A percentile compares a stretch with the other conserved stretches of the same genome.
These are phyloP conservation scores for Vicugna pacos DNA, from an alignment of 2,113 vertebrate species.

Conservation along the genomic window DNA sequence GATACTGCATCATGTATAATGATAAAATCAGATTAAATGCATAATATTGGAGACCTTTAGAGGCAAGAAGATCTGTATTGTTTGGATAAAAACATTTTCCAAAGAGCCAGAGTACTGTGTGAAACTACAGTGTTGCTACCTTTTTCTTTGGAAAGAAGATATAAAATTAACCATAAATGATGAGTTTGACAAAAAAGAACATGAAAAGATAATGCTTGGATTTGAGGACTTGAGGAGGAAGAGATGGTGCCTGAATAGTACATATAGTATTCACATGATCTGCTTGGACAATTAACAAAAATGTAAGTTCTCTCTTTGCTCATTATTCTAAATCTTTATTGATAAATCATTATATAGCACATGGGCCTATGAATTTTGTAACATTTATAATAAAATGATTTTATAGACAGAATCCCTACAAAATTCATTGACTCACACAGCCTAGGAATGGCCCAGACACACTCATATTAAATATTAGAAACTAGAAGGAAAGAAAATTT, in stretches of 20 bases:
- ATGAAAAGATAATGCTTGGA: not conserved
- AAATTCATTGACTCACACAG: not conserved
- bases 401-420: not conserved
- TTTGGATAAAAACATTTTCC: not conserved
- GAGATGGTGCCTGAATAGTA: not conserved
- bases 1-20: not conserved
- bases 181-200: not conserved
- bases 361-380: not conserved
- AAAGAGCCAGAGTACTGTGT: not conserved
- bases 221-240: not conserved
- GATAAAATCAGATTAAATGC: not conserved
- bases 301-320: not conserved
- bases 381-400: not conserved
- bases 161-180: not conserved
- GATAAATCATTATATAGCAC: not conserved
- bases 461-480: not conserved
- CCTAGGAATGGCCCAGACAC: not conserved
- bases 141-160: not conserved
- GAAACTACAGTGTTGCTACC: not conserved
- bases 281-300: not conserved
- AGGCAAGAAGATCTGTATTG: not conserved
- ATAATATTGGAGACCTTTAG: not conserved
- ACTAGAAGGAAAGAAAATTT: not conserved
- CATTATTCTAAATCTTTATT: not conserved
- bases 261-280: not conserved